These are phyloP conservation scores for Coracopsis vasa DNA, from an alignment of 2,113 vertebrate genomes.

Conservation along the genomic window DNA sequence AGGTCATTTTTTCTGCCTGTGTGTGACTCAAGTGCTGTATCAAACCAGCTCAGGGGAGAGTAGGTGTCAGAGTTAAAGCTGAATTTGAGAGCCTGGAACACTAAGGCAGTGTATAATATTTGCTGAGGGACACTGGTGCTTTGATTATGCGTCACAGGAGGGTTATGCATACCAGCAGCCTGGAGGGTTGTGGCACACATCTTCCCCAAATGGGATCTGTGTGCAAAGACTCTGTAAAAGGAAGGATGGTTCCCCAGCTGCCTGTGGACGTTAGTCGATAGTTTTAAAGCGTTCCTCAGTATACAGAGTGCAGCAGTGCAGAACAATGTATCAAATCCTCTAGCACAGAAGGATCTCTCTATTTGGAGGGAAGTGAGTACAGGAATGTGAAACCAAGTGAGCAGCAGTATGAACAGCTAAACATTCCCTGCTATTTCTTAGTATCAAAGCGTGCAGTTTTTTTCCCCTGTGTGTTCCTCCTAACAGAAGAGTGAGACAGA, in stretches of 20 bases:
- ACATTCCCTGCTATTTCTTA: background rate
- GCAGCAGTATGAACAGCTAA: background rate
- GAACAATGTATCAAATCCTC: background rate
- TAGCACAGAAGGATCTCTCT: background rate
- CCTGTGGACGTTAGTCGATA: background rate
- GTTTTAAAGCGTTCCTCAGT: background rate
- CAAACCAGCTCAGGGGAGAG: background rate
- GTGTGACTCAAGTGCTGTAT: background rate
- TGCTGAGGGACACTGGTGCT: constrained; percentile 39
- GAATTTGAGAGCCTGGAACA: constrained; percentile 1
- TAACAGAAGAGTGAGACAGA: background rate
- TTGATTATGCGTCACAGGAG: background rate
- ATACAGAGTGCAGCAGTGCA: background rate
- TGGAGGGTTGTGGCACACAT: background rate
- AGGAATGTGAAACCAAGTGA: background rate
- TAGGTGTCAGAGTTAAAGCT: background rate
- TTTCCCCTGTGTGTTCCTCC: background rate
- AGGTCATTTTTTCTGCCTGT: background rate
- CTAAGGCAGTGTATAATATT: background rate
- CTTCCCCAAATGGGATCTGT: background rate
- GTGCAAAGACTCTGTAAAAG: background rate
- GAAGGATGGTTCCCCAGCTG: constrained; percentile 8
- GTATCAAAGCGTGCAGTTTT: background rate
- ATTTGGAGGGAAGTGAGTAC: background rate
- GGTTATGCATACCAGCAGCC: background rate